These are phyloP conservation scores for Tetramorium alpestre DNA, from an alignment of 1,140 invertebrate species.

Conservation along the genomic window DNA sequence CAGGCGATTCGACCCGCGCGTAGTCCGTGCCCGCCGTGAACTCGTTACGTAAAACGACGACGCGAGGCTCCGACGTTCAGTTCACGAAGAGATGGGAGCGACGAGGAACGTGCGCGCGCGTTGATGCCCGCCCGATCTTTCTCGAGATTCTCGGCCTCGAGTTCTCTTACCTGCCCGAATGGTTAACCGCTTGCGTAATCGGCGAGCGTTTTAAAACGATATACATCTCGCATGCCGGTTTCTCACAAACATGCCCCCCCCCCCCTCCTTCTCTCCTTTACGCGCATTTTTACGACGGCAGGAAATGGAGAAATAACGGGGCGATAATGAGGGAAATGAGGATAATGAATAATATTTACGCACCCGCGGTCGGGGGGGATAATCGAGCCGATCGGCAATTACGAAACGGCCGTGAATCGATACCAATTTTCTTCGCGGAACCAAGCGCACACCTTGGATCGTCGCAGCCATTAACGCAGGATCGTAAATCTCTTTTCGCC, in stretches of 20 bases:
- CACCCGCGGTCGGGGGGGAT: neutral
- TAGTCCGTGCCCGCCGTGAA: slow-evolving; percentile 18
- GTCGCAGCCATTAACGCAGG: neutral
- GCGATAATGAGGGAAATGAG: neutral
- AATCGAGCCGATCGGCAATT: neutral
- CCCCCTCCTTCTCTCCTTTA: too few relatives aligned
- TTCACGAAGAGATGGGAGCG: slow-evolving; percentile 8
- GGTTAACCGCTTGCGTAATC: slow-evolving; percentile 41
- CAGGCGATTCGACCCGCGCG: slow-evolving; percentile 18
- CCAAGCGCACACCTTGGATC: neutral
- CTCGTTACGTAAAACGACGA: slow-evolving; percentile 51
- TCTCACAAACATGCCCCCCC: neutral
- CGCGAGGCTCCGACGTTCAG: neutral
- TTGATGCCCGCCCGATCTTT: slow-evolving; percentile 19
- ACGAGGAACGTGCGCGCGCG: neutral
- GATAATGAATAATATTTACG: neutral
- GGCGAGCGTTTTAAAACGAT: slow-evolving; percentile 21
- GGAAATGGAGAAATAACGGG: neutral
- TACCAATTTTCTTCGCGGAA: neutral
- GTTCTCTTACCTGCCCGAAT: slow-evolving; percentile 39
- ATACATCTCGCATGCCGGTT: slow-evolving; percentile 1
- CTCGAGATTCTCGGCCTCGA: slow-evolving; percentile 2
- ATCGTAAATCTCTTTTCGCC: slow-evolving; percentile 20
- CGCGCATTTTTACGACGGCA: slow-evolving; percentile 4
- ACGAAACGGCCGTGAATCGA: neutral